These are phyloP conservation scores for Zapornia atra DNA, from an alignment of 2,113 vertebrate species.

Conservation along the genomic window DNA sequence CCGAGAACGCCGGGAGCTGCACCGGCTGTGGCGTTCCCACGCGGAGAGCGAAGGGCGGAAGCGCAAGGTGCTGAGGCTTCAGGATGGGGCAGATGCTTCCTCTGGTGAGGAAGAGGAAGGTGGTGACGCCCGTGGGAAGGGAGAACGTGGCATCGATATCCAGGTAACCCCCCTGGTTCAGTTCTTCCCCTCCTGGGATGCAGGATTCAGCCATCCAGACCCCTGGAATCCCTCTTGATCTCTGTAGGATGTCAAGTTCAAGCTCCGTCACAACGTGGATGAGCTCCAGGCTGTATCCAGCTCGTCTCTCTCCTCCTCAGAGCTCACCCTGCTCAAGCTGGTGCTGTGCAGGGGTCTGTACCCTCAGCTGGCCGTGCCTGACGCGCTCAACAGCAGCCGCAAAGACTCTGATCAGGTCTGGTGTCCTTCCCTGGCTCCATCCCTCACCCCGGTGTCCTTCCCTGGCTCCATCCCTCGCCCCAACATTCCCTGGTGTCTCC, in stretches of 20 bases:
- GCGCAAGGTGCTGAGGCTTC: slow-evolving; percentile 83
- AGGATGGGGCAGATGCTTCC: slow-evolving; percentile 35
- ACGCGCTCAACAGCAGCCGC: slow-evolving; percentile 86
- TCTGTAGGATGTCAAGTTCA: slow-evolving; percentile 90
- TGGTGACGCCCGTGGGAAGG: background rate
- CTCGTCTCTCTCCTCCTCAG: slow-evolving; percentile 71
- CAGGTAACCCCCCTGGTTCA: slow-evolving; percentile 75
- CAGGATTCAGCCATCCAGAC: rapidly evolving
- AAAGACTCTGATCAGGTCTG: slow-evolving; percentile 91
- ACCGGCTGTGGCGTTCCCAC: slow-evolving; percentile 82
- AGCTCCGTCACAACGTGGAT: slow-evolving; percentile 85
- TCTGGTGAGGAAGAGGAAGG: slow-evolving; percentile 76
- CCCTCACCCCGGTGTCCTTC: no score
- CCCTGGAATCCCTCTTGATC: rapidly evolving
- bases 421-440: no score
- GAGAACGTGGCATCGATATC: slow-evolving; percentile 76
- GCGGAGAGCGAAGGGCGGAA: slow-evolving; percentile 68
- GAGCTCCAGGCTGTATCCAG: slow-evolving; percentile 80
- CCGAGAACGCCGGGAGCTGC: slow-evolving; percentile 80
- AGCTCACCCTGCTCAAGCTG: slow-evolving; percentile 84
- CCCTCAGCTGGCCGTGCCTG: slow-evolving; percentile 87
- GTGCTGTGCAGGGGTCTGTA: slow-evolving; percentile 89
- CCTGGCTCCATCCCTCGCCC: no score
- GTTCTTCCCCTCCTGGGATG: rapidly evolving
- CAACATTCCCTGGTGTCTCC: no score